Evolutionary conservation across 64 coral and sea anemone genomes (phyloP).

Genomic region (Montipora cactus): DNA sequence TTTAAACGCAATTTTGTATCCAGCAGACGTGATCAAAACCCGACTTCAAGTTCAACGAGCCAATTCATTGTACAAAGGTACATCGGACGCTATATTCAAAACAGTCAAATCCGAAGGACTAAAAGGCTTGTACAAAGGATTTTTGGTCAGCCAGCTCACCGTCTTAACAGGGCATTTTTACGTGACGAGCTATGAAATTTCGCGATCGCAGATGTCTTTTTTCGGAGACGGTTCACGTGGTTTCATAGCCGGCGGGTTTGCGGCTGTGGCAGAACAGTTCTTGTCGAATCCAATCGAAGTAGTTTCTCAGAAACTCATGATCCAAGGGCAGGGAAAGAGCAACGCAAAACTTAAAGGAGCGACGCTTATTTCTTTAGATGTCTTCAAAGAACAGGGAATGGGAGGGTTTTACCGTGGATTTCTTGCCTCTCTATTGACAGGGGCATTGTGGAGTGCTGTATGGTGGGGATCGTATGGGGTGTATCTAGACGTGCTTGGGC

Average conservation of each 20-base stretch:
- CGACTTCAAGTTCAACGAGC: conserved; percentile 87
- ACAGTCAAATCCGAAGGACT: conserved; percentile 75
- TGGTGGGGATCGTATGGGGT: conserved; percentile 91
- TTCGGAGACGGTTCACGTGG: conserved; percentile 67
- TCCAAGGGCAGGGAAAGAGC: conserved; percentile 63
- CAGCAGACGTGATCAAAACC: conserved; percentile 76
- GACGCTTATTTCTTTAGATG: conserved; percentile 30
- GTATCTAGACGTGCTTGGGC: conserved; percentile 67
- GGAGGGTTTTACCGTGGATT: conserved; percentile 89
- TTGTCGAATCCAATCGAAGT: conserved; percentile 82
- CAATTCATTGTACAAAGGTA: conserved; percentile 71
- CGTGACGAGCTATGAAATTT: conserved; percentile 83
- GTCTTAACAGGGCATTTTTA: conserved; percentile 81
- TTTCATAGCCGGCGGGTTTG: conserved; percentile 79
- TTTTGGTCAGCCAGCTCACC: conserved; percentile 67
- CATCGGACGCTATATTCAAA: conserved; percentile 78
- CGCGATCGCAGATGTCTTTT: conserved; percentile 67
- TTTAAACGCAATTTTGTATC: conserved; percentile 68
- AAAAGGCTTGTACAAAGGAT: conserved; percentile 83
- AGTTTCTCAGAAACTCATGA: conserved; percentile 77
- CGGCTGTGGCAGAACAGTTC: conserved; percentile 78
- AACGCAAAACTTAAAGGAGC: conserved; percentile 53
- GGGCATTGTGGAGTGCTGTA: conserved; percentile 73
- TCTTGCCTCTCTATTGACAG: conserved; percentile 71
- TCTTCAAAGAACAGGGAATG: conserved; percentile 74